phyloP scores from a whole-genome alignment of 2,113 vertebrate species.

The Microcebus griseorufus region DNA sequence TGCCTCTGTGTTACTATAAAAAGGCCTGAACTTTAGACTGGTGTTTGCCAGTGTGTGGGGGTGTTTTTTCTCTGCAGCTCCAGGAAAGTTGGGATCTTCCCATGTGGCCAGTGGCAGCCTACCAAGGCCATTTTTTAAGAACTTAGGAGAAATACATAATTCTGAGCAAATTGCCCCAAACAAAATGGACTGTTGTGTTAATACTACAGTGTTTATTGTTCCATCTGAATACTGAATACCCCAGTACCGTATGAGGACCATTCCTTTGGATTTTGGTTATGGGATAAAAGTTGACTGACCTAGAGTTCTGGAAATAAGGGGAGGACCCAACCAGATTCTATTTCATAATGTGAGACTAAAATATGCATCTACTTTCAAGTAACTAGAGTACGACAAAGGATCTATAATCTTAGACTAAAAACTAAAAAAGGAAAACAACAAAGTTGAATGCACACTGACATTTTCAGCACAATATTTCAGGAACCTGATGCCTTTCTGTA shows the following conservation, averaged over 20 bases:
- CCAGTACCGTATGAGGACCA: rapidly evolving
- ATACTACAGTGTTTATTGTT: rapidly evolving
- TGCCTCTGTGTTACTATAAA: slow-evolving; percentile 60
- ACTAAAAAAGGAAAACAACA: not conserved
- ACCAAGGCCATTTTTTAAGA: slow-evolving; percentile 38
- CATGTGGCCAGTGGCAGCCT: not conserved
- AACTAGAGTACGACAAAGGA: not conserved
- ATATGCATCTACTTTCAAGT: not conserved
- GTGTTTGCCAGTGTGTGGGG: not conserved
- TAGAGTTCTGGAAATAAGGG: not conserved
- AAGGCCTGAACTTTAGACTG: slow-evolving; percentile 53
- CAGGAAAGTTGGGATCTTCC: slow-evolving; percentile 43
- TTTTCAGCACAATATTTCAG: not conserved
- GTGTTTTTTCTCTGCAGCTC: slow-evolving; percentile 14
- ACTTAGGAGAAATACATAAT: slow-evolving; percentile 13
- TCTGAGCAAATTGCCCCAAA: not conserved
- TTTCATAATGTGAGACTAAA: not conserved
- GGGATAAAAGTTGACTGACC: not conserved
- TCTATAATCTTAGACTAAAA: not conserved
- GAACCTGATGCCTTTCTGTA: rapidly evolving
- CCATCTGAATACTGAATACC: not conserved
- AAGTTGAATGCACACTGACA: no score
- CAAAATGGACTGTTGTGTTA: not conserved
- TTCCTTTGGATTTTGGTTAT: not conserved
- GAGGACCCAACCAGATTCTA: not conserved